Evolutionary conservation across 2,797 vertebrate species (phyloP), one percentile per base, ranked within the genome.

Genomic region (Chromis chromis): DNA sequence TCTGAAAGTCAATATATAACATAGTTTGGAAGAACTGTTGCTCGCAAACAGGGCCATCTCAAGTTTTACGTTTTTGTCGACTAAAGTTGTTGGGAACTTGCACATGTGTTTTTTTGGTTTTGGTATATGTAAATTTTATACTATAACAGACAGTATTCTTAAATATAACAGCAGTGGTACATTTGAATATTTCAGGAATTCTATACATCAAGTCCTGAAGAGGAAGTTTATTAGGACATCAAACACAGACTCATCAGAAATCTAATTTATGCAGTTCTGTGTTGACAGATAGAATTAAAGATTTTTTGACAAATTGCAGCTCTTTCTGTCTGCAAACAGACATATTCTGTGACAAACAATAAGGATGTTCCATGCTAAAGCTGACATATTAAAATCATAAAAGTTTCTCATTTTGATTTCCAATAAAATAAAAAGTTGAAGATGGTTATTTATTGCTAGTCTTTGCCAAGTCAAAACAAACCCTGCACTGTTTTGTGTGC

Each of bases 1-100:
- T 60, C 2, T 40, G 22, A 72, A 72, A 54, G 33, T 56, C 33
- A 28, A 28, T 1, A 31, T 19, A 57, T 52, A 36, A 44, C 17
- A 36, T 14, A 50, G 16, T 54, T 9, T 21, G 42, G 10, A 55
- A 56, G 40, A 33, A 40, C 3, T 49, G 6, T 31, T 56, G 21
- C 10, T 58, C 57, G 16, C n/a, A 11, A 28, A 42, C 25, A 27
- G 36, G 21, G 1, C 44, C 14, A 61, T 56, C 4, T n/a, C 39
- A 33, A 12, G 13, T 58, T 54, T 17, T 3, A 31, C 6, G 12
- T 25, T 54, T 25, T 19, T 27, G 17, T 27, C 42, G 7, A 44
- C 21, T 22, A 24, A 24, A 39, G 27, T 6, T 25, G 24, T 17
- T 6, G 21, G 22, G 16, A 48, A 17, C 53, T 31, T 64, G 36